Base-by-base conservation (phyloP, 2,888 invertebrate genomes). In the Agrenia bidenticulata region DNA sequence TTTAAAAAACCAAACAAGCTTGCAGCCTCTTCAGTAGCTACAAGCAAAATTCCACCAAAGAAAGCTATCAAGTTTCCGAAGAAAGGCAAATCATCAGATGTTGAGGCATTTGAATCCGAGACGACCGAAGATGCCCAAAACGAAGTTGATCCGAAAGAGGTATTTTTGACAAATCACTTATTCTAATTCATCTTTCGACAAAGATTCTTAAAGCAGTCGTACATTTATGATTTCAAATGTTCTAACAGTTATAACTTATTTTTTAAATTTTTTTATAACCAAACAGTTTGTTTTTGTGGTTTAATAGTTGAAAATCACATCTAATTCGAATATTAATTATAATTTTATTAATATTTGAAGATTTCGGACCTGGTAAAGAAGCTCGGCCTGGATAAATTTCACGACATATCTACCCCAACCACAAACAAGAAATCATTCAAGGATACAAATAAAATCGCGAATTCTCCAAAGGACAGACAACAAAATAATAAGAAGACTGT, bases 341-440 rank as follows among this genome's bases (percentile, higher is more conserved):
- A 45, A 17, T 45, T 32, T 32, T n/a, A 11, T 4, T 55, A 5
- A 24, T 32, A 32, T 39, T 41, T 57, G 19, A 39, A 57, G 56
- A 57, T 57, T 39, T 57, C 56, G n/a, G 56, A 37, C 5, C 37
- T 57, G 2, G 56, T 57, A 5, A 57, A 39, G 19, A 57, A 57
- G 19, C 56, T 57, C 7, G 56, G 56, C 1, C 37, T 57, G 4
- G 37, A 23, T 17, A 57, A 57, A 9, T 57, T 57, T 41, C 37
- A 17, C 11, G 55, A 13, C 19, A 15, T 21, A 41, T 7, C 56
- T 4, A 5, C 45, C 24, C n/a, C 17, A n/a, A n/a, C 27, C n/a
- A 51, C 19, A 21, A 51, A 2, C 4, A 23, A 15, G 7, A 5
- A 53, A 53, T 15, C 19, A 23, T 15, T 23, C 2, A 53, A 53